Evolutionary conservation across 2,888 invertebrate species (phyloP).

Genomic region (Thereva unica): DNA sequence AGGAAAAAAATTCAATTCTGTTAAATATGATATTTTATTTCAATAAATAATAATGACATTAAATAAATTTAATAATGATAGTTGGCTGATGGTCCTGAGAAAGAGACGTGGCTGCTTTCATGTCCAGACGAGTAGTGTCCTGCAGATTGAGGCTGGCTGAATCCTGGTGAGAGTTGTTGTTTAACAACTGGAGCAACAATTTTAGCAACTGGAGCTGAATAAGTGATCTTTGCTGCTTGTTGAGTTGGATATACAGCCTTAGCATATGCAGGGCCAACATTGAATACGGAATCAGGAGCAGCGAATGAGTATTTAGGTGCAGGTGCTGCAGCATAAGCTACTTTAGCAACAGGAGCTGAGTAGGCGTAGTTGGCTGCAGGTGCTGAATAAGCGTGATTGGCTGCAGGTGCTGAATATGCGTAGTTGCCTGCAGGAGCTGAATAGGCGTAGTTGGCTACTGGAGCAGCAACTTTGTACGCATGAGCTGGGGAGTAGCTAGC

Average conservation of each 20-base stretch:
- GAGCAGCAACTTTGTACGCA: constrained; percentile 36
- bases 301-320: constrained; percentile 29
- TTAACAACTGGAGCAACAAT: background rate
- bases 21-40: background rate
- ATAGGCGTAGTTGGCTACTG: constrained; percentile 46
- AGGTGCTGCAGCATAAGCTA: constrained; percentile 44
- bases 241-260: constrained; percentile 43
- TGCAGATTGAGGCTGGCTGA: too few species aligned
- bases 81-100: constrained; percentile 48
- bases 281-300: too few species aligned
- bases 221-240: constrained; percentile 45
- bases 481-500: constrained; percentile 47
- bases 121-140: constrained; percentile 10
- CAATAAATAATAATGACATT: background rate
- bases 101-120: constrained; percentile 49
- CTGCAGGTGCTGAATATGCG: too few species aligned
- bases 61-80: constrained; percentile 48
- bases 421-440: too few species aligned
- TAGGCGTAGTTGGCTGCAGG: constrained; percentile 33
- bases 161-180: too few species aligned
- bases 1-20: too few species aligned
- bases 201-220: constrained; percentile 40
- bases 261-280: background rate
- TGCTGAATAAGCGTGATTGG: background rate
- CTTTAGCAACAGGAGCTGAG: constrained; percentile 29